Conservation (phyloP, 2,797 vertebrate genomes). For the Pipistrellus pygmaeus region DNA sequence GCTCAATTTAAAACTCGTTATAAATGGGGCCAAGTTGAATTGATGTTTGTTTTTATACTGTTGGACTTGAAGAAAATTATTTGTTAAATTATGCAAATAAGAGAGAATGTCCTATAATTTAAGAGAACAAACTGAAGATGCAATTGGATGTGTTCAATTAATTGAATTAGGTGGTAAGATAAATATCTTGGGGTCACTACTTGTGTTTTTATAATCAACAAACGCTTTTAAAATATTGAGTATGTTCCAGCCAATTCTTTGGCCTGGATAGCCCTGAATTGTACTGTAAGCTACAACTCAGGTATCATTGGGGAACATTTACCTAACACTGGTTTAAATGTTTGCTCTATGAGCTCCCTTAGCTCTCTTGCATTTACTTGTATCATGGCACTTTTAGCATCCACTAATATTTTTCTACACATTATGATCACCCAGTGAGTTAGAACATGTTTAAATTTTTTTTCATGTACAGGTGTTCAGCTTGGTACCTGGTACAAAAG, state of each 20-base stretch:
- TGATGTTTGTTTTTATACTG: slow-evolving; percentile 14
- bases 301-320: not conserved
- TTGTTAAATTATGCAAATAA: slow-evolving; percentile 56
- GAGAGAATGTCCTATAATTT: not conserved
- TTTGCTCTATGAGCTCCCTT: not conserved
- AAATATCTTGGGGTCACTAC: not conserved
- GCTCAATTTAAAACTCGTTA: slow-evolving; percentile 40
- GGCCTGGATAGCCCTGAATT: not conserved
- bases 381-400: not conserved
- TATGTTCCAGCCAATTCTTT: slow-evolving; percentile 38
- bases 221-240: not conserved
- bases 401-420: not conserved
- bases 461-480: not conserved
- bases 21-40: not conserved
- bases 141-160: slow-evolving; percentile 40
- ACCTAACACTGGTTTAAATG: not conserved
- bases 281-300: slow-evolving; percentile 30
- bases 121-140: slow-evolving; percentile 1
- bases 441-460: slow-evolving; percentile 33
- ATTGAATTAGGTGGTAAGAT: slow-evolving; percentile 31
- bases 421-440: not conserved
- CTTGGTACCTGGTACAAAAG: slow-evolving; percentile 16
- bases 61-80: slow-evolving; percentile 62
- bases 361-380: slow-evolving; percentile 41
- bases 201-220: slow-evolving; percentile 36